A percentile compares a stretch with the other conserved stretches of the same genome.
Evolutionary conservation across 1,140 invertebrate species (phyloP).

Genomic region (Polypedilum vanderplanki): DNA sequence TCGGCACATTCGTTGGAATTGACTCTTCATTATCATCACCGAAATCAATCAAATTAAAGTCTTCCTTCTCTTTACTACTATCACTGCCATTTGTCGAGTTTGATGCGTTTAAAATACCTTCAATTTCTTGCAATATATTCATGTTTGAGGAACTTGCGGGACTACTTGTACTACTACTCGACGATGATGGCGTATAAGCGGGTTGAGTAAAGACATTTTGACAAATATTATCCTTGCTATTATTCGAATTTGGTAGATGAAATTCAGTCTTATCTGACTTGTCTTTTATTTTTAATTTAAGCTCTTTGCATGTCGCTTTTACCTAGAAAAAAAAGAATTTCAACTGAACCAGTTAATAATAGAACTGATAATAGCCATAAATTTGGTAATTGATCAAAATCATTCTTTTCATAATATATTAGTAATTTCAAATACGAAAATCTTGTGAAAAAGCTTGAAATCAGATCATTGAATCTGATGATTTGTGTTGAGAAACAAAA

Average conservation of each 20-base stretch:
- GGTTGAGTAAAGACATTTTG: background rate
- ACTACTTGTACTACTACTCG: background rate
- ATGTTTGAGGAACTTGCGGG: background rate
- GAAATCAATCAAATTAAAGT: slow-evolving; percentile 24
- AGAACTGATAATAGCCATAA: no score
- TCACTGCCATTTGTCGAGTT: background rate
- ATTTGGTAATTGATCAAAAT: no score
- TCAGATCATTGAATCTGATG: background rate
- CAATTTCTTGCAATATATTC: slow-evolving; percentile 22
- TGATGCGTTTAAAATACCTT: background rate
- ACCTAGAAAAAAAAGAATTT: background rate
- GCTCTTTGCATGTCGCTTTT: background rate
- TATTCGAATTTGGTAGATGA: background rate
- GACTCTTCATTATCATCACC: background rate
- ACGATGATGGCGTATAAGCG: background rate
- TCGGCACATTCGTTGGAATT: background rate
- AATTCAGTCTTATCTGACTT: background rate
- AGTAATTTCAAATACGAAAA: background rate
- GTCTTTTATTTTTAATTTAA: background rate
- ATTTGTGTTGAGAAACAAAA: no score
- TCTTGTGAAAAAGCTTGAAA: no score
- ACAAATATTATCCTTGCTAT: background rate
- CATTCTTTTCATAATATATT: background rate
- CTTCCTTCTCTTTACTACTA: background rate
- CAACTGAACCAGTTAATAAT: background rate